Percentiles rank a stretch among this genome's conserved stretches.
Conservation (phyloP, 2,113 vertebrate species). For the Xiphophorus hellerii region DNA sequence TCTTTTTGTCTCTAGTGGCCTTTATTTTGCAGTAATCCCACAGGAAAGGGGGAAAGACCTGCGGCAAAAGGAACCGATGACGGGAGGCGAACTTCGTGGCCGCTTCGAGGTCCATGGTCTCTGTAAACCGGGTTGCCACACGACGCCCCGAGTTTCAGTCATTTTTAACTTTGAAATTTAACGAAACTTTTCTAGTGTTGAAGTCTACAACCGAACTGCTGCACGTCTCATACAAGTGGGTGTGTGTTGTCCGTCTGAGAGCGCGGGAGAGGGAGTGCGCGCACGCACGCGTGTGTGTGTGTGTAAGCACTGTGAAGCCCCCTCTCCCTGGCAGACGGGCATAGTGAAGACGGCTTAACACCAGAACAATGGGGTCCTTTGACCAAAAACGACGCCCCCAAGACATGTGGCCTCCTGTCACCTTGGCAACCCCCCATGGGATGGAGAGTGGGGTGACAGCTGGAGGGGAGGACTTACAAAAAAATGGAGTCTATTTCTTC, state of each 20-base stretch:
- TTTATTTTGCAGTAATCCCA: too few species aligned
- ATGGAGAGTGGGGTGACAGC: conserved; percentile 80
- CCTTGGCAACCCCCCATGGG: conserved; percentile 84
- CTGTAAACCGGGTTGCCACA: too few species aligned
- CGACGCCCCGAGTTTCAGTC: not conserved
- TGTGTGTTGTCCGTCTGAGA: conserved; percentile 23
- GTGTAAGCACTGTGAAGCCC: conserved; percentile 63
- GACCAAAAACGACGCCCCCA: conserved; percentile 82
- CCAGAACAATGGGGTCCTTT: conserved; percentile 85
- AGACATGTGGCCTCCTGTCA: conserved; percentile 87
- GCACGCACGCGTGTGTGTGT: conserved; percentile 4
- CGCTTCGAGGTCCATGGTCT: too few species aligned
- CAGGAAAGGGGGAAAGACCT: too few species aligned
- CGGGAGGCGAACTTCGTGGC: too few species aligned
- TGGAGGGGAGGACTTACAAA: conserved; percentile 78
- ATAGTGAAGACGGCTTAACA: conserved; percentile 82
- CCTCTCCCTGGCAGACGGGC: conserved; percentile 74
- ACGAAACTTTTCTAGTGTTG: conserved; percentile 19
- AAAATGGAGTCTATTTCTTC: conserved; percentile 79
- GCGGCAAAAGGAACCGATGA: too few species aligned
- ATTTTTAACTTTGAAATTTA: conserved; percentile 25
- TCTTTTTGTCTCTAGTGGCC: too few species aligned
- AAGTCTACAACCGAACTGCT: conserved; percentile 22
- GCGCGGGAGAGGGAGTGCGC: not conserved
- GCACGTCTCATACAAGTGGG: conserved; percentile 33